Percentiles rank a stretch among this genome's conserved stretches.
Conservation (phyloP, 2,113 vertebrate genomes). For the Empidonax traillii region DNA sequence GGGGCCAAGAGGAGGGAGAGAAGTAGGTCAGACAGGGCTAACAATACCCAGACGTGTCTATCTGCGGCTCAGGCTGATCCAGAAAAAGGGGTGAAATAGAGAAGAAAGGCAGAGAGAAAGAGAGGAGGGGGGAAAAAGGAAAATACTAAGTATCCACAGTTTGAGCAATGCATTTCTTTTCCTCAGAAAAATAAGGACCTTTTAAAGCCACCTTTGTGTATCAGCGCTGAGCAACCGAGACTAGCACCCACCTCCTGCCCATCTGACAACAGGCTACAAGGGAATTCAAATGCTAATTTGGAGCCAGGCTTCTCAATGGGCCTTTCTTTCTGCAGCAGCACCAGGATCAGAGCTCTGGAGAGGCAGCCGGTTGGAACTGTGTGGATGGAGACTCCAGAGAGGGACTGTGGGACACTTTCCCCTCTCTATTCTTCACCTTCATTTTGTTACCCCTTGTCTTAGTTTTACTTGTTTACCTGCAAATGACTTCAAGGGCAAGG, state of each 20-base stretch:
- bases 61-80: background rate
- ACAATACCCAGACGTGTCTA: slow-evolving; percentile 27
- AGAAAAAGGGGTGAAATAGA: background rate
- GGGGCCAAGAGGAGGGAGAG: slow-evolving; percentile 5
- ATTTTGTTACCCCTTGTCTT: background rate
- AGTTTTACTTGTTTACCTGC: background rate
- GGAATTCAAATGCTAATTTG: slow-evolving; percentile 64
- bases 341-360: background rate
- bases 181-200: background rate
- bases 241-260: slow-evolving; percentile 37
- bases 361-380: background rate
- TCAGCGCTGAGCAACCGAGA: background rate
- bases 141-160: background rate
- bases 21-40: slow-evolving; percentile 63
- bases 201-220: slow-evolving; percentile 51
- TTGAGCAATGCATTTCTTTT: background rate
- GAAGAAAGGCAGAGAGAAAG: background rate
- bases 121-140: background rate
- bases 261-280: slow-evolving; percentile 29
- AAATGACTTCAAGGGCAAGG: background rate
- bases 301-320: slow-evolving; percentile 22
- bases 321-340: slow-evolving; percentile 48
- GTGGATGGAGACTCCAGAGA: background rate
- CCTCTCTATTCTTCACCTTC: background rate
- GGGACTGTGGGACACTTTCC: background rate